A percentile compares a stretch with the other conserved stretches of the same genome.
Evolutionary conservation across 2,888 invertebrate species (phyloP).

Genomic region (Hydraecia micacea): DNA sequence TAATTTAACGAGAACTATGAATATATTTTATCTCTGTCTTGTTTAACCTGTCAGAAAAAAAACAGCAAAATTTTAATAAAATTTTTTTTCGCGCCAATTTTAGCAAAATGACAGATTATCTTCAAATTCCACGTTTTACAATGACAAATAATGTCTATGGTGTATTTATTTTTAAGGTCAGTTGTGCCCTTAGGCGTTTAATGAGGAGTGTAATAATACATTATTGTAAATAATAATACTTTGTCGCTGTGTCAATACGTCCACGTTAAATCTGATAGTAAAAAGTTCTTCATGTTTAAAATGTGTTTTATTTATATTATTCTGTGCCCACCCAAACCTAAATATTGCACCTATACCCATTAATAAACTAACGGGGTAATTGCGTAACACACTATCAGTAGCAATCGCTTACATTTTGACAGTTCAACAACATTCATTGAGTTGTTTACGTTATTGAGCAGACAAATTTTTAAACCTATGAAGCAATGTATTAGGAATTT

Average conservation of each 20-base stretch:
- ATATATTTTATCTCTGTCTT: not conserved
- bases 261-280: slow-evolving; percentile 88
- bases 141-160: slow-evolving; percentile 31
- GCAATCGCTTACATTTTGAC: too few species aligned
- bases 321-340: not conserved
- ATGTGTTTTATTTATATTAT: slow-evolving; percentile 75
- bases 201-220: slow-evolving; percentile 70
- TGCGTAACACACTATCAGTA: too few species aligned
- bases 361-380: too few species aligned
- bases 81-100: not conserved
- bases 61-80: not conserved
- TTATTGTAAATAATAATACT: slow-evolving; percentile 82
- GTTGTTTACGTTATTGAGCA: too few species aligned
- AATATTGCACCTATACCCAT: not conserved
- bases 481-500: too few species aligned
- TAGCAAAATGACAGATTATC: slow-evolving; percentile 11
- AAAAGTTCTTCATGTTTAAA: slow-evolving; percentile 87
- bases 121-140: slow-evolving; percentile 22
- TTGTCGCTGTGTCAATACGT: slow-evolving; percentile 88
- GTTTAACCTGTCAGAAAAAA: not conserved
- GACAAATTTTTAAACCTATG: too few species aligned
- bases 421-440: too few species aligned
- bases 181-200: slow-evolving; percentile 65
- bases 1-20: not conserved
- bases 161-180: slow-evolving; percentile 54